Evolutionary conservation across 2,113 vertebrate genomes (phyloP).

Genomic region (Amblyopsis rosae): DNA sequence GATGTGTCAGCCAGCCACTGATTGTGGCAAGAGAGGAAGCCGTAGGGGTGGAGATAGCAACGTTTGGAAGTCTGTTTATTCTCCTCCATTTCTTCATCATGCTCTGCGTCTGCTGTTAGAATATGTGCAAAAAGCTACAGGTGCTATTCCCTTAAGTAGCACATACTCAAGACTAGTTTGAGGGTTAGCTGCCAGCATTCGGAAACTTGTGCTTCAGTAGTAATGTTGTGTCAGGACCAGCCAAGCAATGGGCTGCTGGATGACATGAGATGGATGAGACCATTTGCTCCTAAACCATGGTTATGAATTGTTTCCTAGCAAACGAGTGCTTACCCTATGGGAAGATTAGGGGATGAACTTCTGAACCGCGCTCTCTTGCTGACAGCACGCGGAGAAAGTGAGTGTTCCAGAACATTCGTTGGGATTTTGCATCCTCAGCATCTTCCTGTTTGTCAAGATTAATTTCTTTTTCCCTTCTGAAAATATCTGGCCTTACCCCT

Average conservation of each 20-base stretch:
- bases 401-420: constrained; percentile 33
- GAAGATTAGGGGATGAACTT: constrained; percentile 60
- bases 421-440: constrained; percentile 51
- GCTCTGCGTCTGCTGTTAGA: constrained; percentile 15
- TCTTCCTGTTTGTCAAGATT: constrained; percentile 69
- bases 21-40: constrained; percentile 35
- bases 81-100: constrained; percentile 33
- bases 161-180: constrained; percentile 14
- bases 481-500: constrained; percentile 31
- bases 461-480: constrained; percentile 58
- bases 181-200: constrained; percentile 1
- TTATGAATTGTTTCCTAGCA: constrained; percentile 9
- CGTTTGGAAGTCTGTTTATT: constrained; percentile 46
- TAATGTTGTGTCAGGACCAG: not conserved
- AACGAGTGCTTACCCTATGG: constrained; percentile 39
- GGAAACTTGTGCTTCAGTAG: constrained; percentile 18
- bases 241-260: constrained; percentile 4
- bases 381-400: constrained; percentile 43
- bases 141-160: constrained; percentile 13
- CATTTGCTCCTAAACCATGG: constrained; percentile 34
- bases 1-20: constrained; percentile 71
- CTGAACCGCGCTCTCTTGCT: constrained; percentile 50
- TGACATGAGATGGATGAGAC: constrained; percentile 17
- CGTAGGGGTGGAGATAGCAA: constrained; percentile 28
- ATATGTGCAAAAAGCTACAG: constrained; percentile 9